A percentile compares a stretch with the other conserved stretches of the same genome.
These are phyloP conservation scores for Chromobotia macracanthus DNA, from an alignment of 2,797 vertebrate genomes.

Conservation along the genomic window DNA sequence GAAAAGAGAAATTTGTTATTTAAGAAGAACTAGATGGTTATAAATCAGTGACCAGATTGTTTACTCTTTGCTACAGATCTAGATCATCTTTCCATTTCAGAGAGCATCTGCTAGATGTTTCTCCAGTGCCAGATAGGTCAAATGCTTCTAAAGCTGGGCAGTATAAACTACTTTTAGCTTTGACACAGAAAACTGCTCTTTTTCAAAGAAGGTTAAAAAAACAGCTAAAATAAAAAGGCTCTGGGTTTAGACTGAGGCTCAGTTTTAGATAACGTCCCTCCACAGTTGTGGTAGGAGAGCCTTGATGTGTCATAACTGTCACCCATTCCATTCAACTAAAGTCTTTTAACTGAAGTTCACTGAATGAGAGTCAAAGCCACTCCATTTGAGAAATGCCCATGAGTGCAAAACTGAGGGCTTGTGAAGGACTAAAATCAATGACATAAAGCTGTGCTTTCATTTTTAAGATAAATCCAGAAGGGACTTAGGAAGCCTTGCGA, in stretches of 20 bases:
- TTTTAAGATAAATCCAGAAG: constrained; percentile 7
- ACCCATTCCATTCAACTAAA: constrained; percentile 45
- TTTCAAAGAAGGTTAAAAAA: constrained; percentile 10
- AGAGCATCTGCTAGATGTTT: constrained; percentile 21
- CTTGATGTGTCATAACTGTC: constrained; percentile 53
- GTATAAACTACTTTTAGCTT: constrained; percentile 25
- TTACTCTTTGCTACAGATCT: constrained; percentile 9
- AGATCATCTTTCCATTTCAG: constrained; percentile 2
- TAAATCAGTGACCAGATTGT: constrained; percentile 27
- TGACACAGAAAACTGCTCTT: constrained; percentile 6
- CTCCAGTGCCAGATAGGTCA: constrained; percentile 24
- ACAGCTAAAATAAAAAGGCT: constrained; percentile 24
- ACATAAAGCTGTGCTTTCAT: constrained; percentile 20
- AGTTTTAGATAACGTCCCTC: constrained; percentile 42
- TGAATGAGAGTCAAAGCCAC: constrained; percentile 42
- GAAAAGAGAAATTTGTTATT: constrained; percentile 38
- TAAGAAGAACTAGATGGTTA: neutral
- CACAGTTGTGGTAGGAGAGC: constrained; percentile 26
- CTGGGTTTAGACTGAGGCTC: constrained; percentile 23
- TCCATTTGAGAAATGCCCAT: constrained; percentile 16
- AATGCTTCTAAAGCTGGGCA: constrained; percentile 20
- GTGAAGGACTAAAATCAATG: constrained; percentile 26
- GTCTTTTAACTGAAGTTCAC: constrained; percentile 42
- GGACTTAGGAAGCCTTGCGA: neutral
- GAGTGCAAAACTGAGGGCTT: constrained; percentile 1